Percentiles rank a stretch among this genome's conserved stretches.
These are phyloP conservation scores for Xiphophorus couchianus DNA, from an alignment of 2,113 vertebrate species.

Conservation along the genomic window DNA sequence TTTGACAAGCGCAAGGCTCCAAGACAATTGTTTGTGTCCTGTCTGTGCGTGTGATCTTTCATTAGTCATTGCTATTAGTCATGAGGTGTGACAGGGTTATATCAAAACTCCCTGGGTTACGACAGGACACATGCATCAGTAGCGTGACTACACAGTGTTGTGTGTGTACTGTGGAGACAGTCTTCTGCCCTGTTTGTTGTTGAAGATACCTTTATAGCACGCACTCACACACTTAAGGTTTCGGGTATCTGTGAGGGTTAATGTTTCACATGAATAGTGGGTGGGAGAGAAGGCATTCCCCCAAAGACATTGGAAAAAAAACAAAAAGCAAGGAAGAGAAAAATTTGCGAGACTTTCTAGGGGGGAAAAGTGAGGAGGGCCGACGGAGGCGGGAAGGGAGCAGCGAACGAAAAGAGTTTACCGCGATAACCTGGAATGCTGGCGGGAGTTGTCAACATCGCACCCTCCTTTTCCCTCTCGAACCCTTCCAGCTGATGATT, in stretches of 20 bases:
- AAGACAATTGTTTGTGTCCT: slow-evolving; percentile 37
- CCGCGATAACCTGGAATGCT: slow-evolving; percentile 58
- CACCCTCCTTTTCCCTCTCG: slow-evolving; percentile 18
- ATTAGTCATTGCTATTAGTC: slow-evolving; percentile 72
- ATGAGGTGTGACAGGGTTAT: slow-evolving; percentile 53
- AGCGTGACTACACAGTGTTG: slow-evolving; percentile 56
- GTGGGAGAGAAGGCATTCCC: slow-evolving; percentile 41
- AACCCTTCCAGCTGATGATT: slow-evolving; percentile 56
- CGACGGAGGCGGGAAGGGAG: slow-evolving; percentile 45
- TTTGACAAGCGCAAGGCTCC: slow-evolving; percentile 50
- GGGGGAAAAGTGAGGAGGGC: slow-evolving; percentile 26
- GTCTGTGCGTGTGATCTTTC: slow-evolving; percentile 22
- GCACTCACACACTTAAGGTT: slow-evolving; percentile 51
- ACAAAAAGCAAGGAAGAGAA: slow-evolving; percentile 17
- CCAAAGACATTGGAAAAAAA: slow-evolving; percentile 27
- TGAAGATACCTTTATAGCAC: slow-evolving; percentile 50
- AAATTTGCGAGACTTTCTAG: slow-evolving; percentile 22
- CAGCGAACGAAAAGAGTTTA: slow-evolving; percentile 42
- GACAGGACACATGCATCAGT: slow-evolving; percentile 60
- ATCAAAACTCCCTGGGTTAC: slow-evolving; percentile 60
- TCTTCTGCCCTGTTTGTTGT: slow-evolving; percentile 52
- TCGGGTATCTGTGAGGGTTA: slow-evolving; percentile 70
- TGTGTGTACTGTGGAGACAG: slow-evolving; percentile 34
- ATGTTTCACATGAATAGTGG: slow-evolving; percentile 71
- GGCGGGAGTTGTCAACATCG: slow-evolving; percentile 62